Percentiles rank a stretch among this genome's conserved stretches.
phyloP scores from a whole-genome alignment of 2,888 invertebrate genomes.

The Lycophotia porphyrea region DNA sequence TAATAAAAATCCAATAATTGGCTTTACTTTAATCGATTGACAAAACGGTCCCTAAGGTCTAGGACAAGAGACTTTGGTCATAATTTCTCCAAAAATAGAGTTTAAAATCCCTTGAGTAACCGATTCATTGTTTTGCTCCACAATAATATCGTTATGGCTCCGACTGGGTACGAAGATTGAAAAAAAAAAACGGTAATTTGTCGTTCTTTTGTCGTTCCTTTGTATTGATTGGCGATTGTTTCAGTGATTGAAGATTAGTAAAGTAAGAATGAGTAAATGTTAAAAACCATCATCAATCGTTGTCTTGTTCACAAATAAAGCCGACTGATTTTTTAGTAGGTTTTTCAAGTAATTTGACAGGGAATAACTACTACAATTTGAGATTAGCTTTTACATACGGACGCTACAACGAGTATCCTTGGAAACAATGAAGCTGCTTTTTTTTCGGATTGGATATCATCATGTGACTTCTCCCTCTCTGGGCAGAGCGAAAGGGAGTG shows the following conservation, averaged over 20 bases:
- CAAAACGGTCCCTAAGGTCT: neutral
- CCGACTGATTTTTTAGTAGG: neutral
- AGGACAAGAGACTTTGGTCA: neutral
- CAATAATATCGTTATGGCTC: constrained; percentile 56
- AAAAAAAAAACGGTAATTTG: constrained; percentile 56
- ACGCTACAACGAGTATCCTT: neutral
- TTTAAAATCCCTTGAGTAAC: constrained; percentile 41
- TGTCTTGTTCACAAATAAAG: neutral
- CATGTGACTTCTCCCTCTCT: too few relatives aligned
- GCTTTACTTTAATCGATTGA: constrained; percentile 9
- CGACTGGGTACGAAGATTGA: constrained; percentile 52
- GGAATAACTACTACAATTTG: neutral
- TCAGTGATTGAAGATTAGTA: constrained; percentile 26
- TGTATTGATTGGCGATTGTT: constrained; percentile 58
- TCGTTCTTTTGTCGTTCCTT: constrained; percentile 43
- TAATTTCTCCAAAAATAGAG: constrained; percentile 20
- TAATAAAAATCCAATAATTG: neutral
- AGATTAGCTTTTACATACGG: neutral
- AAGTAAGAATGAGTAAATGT: neutral
- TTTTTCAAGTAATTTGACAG: neutral
- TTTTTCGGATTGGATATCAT: too few relatives aligned
- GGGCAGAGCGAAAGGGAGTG: too few relatives aligned
- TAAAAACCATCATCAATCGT: neutral
- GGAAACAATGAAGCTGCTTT: neutral
- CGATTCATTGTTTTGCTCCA: constrained; percentile 40